Base-by-base conservation (phyloP, 2,113 vertebrate genomes). In the Perca fluviatilis region DNA sequence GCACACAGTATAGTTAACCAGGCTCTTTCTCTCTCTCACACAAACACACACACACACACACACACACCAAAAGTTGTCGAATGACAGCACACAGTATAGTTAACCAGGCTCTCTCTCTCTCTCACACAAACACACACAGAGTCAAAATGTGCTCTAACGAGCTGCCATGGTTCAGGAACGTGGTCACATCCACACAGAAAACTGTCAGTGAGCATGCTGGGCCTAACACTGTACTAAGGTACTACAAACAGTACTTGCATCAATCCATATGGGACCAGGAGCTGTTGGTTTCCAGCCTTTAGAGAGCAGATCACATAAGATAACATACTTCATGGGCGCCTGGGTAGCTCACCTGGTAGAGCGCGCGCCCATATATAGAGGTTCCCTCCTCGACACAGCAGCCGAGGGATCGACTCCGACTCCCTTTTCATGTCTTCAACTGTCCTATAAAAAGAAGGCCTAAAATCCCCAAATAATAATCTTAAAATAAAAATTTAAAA, bases 71-170 rank as follows among this genome's bases (percentile, higher is more conserved):
- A 25, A 25, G 27, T 30, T 30, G 30, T 30, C 30, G 30, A 30
- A 27, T 36, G 25, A 47, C 62, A 64, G 16, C 25, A 53, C 40
- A 49, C 66, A 75, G 33, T 25, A 46, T 8, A 30, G 77, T 64
- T 77, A 77, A 74, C 57, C 51, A 49, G 50, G 36, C 21, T 60
- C 77, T 54, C 58, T n/a, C 51, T 57, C 8, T 40, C 27, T 27
- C 27, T 27, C 27, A 27, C 27, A 27, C 27, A 27, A 27, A 27
- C 27, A 27, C 62, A 65, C 43, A 50, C 67, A 43, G 1, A 62
- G 70, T 51, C 61, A 43, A 36, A 60, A n/a, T 62, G 47, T 49
- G 46, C 66, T 62, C 73, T 81, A 90, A 87, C 58, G 67, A 90
- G 83, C 76, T 85, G 71, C 74, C 70, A 13, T 46, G 79, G 80